phyloP scores from a whole-genome alignment of 2,888 invertebrate species.

The Rotaria sp. region DNA sequence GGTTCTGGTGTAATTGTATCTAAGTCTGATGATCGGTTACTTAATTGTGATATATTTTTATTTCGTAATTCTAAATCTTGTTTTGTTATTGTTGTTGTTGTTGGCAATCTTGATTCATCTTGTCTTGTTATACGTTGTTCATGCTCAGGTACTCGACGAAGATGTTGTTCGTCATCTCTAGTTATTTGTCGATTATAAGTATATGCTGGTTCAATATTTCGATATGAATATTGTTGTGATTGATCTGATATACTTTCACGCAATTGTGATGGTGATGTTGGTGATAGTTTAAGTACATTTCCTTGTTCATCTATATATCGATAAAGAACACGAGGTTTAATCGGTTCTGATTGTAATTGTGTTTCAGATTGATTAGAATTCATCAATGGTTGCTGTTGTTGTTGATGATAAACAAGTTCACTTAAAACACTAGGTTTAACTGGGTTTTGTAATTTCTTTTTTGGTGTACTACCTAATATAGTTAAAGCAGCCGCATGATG shows the following conservation, averaged over 20 bases:
- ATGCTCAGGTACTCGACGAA: neutral
- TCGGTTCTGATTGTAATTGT: neutral
- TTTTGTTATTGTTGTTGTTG: neutral
- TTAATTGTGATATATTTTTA: neutral
- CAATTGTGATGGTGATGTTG: neutral
- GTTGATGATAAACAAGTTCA: neutral
- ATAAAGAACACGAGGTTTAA: neutral
- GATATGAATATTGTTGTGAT: neutral
- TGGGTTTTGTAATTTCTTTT: neutral
- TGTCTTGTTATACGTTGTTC: neutral
- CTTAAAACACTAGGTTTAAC: neutral
- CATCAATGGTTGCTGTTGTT: neutral
- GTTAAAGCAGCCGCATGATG: neutral
- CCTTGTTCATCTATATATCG: constrained; percentile 8
- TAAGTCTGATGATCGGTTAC: neutral
- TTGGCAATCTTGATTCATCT: neutral
- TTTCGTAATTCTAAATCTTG: neutral
- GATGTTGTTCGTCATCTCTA: neutral
- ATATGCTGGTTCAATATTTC: neutral
- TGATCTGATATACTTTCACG: neutral
- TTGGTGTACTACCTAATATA: neutral
- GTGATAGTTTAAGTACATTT: neutral
- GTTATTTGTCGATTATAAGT: neutral
- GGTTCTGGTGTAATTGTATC: neutral
- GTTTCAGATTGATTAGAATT: neutral